A percentile compares a stretch with the other conserved stretches of the same genome.
These are phyloP conservation scores for Enteromius mattozi DNA, from an alignment of 2,797 vertebrate genomes.

Conservation along the genomic window DNA sequence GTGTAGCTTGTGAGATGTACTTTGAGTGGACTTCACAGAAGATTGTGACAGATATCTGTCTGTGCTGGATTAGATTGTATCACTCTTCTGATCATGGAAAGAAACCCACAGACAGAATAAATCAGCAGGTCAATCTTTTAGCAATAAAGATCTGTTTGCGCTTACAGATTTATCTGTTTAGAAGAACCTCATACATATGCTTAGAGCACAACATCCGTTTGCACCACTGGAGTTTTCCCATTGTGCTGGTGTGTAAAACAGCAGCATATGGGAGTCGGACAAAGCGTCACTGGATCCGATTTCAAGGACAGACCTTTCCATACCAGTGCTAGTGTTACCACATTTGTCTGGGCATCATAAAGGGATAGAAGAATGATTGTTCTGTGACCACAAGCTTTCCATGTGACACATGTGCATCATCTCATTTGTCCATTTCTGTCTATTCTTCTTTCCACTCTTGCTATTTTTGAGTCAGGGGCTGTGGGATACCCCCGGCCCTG, in stretches of 20 bases:
- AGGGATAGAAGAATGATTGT: constrained; percentile 46
- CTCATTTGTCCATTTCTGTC: constrained; percentile 28
- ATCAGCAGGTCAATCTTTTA: constrained; percentile 4
- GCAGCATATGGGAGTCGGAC: constrained; percentile 33
- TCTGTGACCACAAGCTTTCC: constrained; percentile 42
- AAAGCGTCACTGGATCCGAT: constrained; percentile 29
- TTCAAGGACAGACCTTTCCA: constrained; percentile 41
- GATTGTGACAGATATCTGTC: constrained; percentile 52
- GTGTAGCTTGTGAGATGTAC: constrained; percentile 59
- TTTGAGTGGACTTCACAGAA: constrained; percentile 67
- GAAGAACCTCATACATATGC: not conserved
- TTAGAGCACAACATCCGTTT: not conserved
- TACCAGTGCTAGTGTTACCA: constrained; percentile 51
- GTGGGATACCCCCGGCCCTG: constrained; percentile 33
- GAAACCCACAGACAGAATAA: constrained; percentile 39
- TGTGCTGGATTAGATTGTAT: constrained; percentile 13
- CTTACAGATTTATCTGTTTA: not conserved
- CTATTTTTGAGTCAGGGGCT: constrained; percentile 25
- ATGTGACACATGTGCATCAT: constrained; percentile 33
- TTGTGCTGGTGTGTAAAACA: constrained; percentile 14
- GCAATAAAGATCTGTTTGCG: constrained; percentile 31
- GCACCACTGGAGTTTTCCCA: not conserved
- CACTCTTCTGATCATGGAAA: constrained; percentile 36
- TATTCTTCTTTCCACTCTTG: constrained; percentile 11
- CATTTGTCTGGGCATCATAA: constrained; percentile 55